Conservation (phyloP, 1,140 invertebrate species). For the Hyposmocoma kahamanoa region DNA sequence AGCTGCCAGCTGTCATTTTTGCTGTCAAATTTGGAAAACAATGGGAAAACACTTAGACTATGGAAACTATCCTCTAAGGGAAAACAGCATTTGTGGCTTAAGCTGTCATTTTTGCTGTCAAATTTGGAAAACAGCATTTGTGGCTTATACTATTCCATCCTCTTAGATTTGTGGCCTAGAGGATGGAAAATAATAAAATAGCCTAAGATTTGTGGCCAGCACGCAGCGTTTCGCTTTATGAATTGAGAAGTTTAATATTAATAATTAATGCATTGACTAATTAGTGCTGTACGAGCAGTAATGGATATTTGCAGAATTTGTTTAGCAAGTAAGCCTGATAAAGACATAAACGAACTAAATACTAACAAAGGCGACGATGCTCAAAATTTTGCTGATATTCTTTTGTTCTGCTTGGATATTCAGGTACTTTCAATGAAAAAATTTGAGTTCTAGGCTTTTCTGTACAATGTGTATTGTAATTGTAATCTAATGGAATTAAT, state of each 20-base stretch:
- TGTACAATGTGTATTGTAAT: too few relatives aligned
- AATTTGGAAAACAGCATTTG: background rate
- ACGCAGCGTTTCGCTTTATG: too few relatives aligned
- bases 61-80: too few relatives aligned
- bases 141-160: background rate
- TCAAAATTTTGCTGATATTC: constrained; percentile 31
- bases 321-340: constrained; percentile 20
- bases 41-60: too few relatives aligned
- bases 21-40: too few relatives aligned
- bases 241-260: background rate
- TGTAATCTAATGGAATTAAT: too few relatives aligned
- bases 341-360: constrained; percentile 33
- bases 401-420: constrained; percentile 49
- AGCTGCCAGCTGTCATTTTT: too few relatives aligned
- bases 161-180: background rate
- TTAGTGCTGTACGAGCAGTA: constrained; percentile 6
- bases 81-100: too few relatives aligned
- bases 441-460: too few relatives aligned
- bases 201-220: background rate
- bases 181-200: background rate
- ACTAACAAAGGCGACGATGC: constrained; percentile 21
- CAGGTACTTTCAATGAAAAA: too few relatives aligned
- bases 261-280: background rate
- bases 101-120: too few relatives aligned
- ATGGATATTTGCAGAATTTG: constrained; percentile 39